Conservation (phyloP, 2,888 invertebrate genomes). For the Tubiluchus corallicola region DNA sequence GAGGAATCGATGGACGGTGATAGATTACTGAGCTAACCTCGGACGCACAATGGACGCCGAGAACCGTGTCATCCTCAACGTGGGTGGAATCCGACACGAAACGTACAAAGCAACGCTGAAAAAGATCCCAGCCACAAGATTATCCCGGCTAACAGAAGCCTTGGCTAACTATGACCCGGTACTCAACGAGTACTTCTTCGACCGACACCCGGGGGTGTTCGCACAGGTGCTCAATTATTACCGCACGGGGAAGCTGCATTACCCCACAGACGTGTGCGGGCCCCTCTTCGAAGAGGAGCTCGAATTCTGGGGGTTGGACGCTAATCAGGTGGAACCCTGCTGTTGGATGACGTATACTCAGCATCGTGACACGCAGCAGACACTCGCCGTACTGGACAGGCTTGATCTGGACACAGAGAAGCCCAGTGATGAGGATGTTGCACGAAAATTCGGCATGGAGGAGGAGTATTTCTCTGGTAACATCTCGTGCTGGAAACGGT, state of each 20-base stretch:
- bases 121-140: constrained; percentile 87
- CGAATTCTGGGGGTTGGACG: constrained; percentile 97
- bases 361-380: constrained; percentile 88
- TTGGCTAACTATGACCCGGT: constrained; percentile 98
- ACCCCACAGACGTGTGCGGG: constrained; percentile 96
- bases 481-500: constrained; percentile 32
- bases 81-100: constrained; percentile 86
- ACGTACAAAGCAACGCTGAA: constrained; percentile 52
- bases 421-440: constrained; percentile 91
- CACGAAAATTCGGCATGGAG: constrained; percentile 40
- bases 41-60: constrained; percentile 62
- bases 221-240: constrained; percentile 92
- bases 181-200: constrained; percentile 98
- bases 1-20: too few relatives aligned
- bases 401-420: constrained; percentile 94
- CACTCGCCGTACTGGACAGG: constrained; percentile 86
- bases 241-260: constrained; percentile 93
- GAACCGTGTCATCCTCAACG: constrained; percentile 93
- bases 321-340: constrained; percentile 98
- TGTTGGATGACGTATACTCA: constrained; percentile 98
- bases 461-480: constrained; percentile 32
- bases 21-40: too few relatives aligned
- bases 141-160: constrained; percentile 80
- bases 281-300: constrained; percentile 97
- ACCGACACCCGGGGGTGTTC: constrained; percentile 85